A percentile compares a stretch with the other conserved stretches of the same genome.
Evolutionary conservation across 92 coral and sea anemone genomes (phyloP).

Genomic region (Plumapathes pennacea): DNA sequence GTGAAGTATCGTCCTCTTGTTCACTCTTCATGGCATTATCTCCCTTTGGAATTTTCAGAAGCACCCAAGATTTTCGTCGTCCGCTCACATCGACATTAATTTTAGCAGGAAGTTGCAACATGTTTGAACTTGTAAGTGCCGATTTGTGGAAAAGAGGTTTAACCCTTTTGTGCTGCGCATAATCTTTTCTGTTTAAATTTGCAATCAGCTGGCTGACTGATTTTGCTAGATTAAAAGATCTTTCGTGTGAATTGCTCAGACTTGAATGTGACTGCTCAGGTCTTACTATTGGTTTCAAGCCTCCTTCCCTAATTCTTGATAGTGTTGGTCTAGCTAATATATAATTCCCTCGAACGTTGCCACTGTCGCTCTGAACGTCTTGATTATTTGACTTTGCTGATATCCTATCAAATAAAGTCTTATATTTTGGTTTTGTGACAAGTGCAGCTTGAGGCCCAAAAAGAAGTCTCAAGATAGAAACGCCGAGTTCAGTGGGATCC

Average conservation of each 20-base stretch:
- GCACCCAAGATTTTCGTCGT: conserved; percentile 94
- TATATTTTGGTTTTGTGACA: conserved; percentile 63
- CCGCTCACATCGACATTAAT: conserved; percentile 46
- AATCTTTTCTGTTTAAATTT: conserved; percentile 14
- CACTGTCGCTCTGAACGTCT: too few species aligned
- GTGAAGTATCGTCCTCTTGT: conserved; percentile 4
- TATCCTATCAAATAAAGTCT: conserved; percentile 16
- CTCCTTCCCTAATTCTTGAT: too few species aligned
- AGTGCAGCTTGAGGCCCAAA: conserved; percentile 85
- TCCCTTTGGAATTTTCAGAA: conserved; percentile 81
- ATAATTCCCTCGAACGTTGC: too few species aligned
- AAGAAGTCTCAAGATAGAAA: conserved; percentile 77
- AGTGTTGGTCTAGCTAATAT: conserved; percentile 10
- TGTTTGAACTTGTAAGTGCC: background rate
- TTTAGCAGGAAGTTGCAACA: conserved; percentile 2
- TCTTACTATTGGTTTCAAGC: too few species aligned
- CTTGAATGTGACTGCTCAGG: background rate
- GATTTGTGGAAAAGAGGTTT: background rate
- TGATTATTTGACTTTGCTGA: conserved; percentile 5
- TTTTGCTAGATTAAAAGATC: conserved; percentile 63
- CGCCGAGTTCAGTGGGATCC: conserved; percentile 84
- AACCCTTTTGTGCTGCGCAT: conserved; percentile 1
- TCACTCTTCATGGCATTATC: conserved; percentile 22
- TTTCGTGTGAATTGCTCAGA: background rate
- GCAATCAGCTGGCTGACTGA: conserved; percentile 67